phyloP scores from a whole-genome alignment of 2,797 vertebrate genomes.

The Manis crassicaudata region DNA sequence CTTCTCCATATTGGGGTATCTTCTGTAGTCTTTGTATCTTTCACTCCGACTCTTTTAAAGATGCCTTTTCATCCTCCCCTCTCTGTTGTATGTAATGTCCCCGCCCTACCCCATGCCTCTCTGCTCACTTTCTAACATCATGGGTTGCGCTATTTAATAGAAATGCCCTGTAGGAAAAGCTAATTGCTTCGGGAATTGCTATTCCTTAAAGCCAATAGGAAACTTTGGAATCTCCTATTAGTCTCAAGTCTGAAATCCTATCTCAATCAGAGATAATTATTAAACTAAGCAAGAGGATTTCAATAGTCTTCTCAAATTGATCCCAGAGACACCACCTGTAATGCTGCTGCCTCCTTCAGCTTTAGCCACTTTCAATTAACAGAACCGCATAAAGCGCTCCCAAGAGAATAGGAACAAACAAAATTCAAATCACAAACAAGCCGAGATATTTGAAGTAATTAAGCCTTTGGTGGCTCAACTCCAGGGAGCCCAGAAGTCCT shows the following conservation, averaged over 20 bases:
- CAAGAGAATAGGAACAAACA: conserved; percentile 61
- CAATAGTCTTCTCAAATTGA: conserved; percentile 78
- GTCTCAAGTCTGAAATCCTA: conserved; percentile 73
- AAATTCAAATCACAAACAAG: conserved; percentile 77
- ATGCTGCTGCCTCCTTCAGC: conserved; percentile 62
- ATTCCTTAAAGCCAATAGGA: conserved; percentile 73
- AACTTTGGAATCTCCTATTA: conserved; percentile 74
- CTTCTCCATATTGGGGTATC: not conserved
- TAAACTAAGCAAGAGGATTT: conserved; percentile 82
- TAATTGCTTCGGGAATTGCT: conserved; percentile 80
- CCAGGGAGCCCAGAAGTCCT: conserved; percentile 49
- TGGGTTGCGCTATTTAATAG: conserved; percentile 69
- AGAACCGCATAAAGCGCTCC: conserved; percentile 72
- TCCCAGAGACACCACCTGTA: conserved; percentile 70
- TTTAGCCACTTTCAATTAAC: conserved; percentile 84
- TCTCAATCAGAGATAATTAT: conserved; percentile 80
- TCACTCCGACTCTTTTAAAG: not conserved
- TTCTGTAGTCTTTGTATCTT: not conserved
- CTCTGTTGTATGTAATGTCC: not conserved
- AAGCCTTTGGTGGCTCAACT: conserved; percentile 66
- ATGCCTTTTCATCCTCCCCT: not conserved
- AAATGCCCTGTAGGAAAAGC: conserved; percentile 77
- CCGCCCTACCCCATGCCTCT: not conserved
- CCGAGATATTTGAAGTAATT: conserved; percentile 73
- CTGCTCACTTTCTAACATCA: conserved; percentile 52